A percentile compares a stretch with the other conserved stretches of the same genome.
Evolutionary conservation across 2,888 invertebrate species (phyloP).

Genomic region (Caenorhabditis sp.): DNA sequence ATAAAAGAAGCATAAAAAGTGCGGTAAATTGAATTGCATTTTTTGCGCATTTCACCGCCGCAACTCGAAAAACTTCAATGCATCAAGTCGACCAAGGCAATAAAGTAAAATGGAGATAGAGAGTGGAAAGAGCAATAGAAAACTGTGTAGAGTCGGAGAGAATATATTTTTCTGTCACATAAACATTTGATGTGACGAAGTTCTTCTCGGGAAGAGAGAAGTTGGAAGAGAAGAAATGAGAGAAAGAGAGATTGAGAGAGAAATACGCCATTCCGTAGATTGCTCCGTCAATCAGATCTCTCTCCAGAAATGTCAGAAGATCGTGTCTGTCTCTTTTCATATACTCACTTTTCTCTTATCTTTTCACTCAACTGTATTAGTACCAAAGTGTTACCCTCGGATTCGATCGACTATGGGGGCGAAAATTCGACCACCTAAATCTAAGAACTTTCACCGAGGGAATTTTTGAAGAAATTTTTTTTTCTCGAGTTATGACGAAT

Average conservation of each 20-base stretch:
- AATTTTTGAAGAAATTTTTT: no score
- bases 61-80: conserved; percentile 57
- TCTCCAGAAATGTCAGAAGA: conserved; percentile 49
- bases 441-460: no score
- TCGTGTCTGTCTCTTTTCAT: conserved; percentile 11
- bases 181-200: conserved; percentile 65
- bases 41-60: conserved; percentile 40
- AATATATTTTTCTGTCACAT: conserved; percentile 63
- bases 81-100: conserved; percentile 56
- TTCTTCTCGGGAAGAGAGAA: conserved; percentile 42
- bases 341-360: not conserved
- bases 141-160: conserved; percentile 44
- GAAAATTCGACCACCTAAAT: no score
- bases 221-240: conserved; percentile 8
- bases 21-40: conserved; percentile 65
- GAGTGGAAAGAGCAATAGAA: conserved; percentile 54
- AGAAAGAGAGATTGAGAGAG: conserved; percentile 25
- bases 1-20: conserved; percentile 47
- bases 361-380: no score
- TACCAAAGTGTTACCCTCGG: no score
- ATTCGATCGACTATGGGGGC: no score
- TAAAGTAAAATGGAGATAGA: conserved; percentile 56
- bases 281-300: conserved; percentile 65
- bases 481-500: no score
- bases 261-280: conserved; percentile 59